These are phyloP conservation scores for Ectemnius lituratus DNA, from an alignment of 2,888 invertebrate species.

Conservation along the genomic window DNA sequence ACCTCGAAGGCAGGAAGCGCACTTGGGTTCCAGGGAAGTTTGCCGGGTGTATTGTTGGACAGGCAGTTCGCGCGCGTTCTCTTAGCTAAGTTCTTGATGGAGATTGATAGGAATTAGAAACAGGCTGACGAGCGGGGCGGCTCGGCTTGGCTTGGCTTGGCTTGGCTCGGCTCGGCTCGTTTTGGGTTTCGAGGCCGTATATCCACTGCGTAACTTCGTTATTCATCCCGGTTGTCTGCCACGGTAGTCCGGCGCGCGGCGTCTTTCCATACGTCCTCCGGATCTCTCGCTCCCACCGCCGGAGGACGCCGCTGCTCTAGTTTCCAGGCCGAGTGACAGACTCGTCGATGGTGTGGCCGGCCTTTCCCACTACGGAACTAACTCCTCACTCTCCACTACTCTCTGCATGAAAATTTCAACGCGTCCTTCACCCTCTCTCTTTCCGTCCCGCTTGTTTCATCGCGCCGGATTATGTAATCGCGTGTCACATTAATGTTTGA, in stretches of 20 bases:
- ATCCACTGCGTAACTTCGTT: slow-evolving; percentile 50
- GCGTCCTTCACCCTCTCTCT: not conserved
- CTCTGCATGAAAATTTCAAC: no score
- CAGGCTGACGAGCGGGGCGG: slow-evolving; percentile 32
- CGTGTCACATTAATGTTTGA: no score
- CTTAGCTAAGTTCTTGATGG: slow-evolving; percentile 47
- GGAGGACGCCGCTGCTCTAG: not conserved
- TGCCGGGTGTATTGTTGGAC: not conserved
- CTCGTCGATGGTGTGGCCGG: no score
- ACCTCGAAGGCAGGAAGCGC: not conserved
- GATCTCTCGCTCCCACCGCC: slow-evolving; percentile 2
- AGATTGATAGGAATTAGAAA: slow-evolving; percentile 64
- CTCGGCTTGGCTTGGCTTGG: slow-evolving; percentile 23
- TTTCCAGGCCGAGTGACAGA: no score
- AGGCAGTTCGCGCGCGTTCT: no score
- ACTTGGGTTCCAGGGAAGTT: not conserved
- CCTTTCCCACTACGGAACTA: no score
- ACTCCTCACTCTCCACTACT: no score
- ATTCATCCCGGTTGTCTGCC: slow-evolving; percentile 44
- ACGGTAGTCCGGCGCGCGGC: not conserved
- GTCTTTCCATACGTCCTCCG: slow-evolving; percentile 4
- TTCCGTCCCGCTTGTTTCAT: not conserved
- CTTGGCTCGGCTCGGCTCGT: no score
- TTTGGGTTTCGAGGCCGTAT: slow-evolving; percentile 8
- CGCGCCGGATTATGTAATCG: not conserved